A percentile compares a stretch with the other conserved stretches of the same genome.
phyloP scores from a whole-genome alignment of 2,888 invertebrate species.

The Boloria euphrosyne region DNA sequence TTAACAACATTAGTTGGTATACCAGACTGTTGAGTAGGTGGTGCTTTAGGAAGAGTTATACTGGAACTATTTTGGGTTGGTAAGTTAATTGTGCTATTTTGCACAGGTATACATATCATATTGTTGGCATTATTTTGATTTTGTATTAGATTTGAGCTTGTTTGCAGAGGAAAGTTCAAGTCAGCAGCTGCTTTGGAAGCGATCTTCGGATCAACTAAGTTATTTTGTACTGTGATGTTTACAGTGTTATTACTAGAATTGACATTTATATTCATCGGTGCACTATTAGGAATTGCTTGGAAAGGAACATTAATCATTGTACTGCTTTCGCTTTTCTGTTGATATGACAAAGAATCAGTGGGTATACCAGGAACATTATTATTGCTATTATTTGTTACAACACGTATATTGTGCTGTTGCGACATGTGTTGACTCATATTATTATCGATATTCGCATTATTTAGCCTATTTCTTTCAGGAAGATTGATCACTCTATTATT shows the following conservation, averaged over 20 bases:
- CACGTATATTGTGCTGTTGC: conserved; percentile 76
- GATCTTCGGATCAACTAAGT: conserved; percentile 76
- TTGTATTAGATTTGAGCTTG: conserved; percentile 62
- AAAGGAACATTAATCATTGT: conserved; percentile 80
- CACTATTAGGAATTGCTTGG: conserved; percentile 78
- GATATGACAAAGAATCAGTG: conserved; percentile 66
- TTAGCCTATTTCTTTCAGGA: conserved; percentile 71
- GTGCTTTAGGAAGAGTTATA: conserved; percentile 84
- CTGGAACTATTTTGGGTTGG: conserved; percentile 79
- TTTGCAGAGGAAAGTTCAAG: conserved; percentile 70
- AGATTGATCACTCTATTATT: conserved; percentile 74
- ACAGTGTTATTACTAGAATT: conserved; percentile 79
- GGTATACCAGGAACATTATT: conserved; percentile 62
- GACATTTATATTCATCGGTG: conserved; percentile 78
- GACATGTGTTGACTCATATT: conserved; percentile 70
- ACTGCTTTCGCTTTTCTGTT: conserved; percentile 70
- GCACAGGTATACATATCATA: conserved; percentile 75
- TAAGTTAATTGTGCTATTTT: conserved; percentile 73
- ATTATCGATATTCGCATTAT: conserved; percentile 62
- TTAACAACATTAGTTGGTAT: conserved; percentile 88
- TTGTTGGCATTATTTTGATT: conserved; percentile 65
- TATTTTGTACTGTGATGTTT: conserved; percentile 77
- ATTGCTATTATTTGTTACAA: conserved; percentile 69
- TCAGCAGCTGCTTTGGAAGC: conserved; percentile 72
- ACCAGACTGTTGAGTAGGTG: conserved; percentile 82